Conservation (phyloP, 1,140 invertebrate genomes). For the Potamilus streckersoni region DNA sequence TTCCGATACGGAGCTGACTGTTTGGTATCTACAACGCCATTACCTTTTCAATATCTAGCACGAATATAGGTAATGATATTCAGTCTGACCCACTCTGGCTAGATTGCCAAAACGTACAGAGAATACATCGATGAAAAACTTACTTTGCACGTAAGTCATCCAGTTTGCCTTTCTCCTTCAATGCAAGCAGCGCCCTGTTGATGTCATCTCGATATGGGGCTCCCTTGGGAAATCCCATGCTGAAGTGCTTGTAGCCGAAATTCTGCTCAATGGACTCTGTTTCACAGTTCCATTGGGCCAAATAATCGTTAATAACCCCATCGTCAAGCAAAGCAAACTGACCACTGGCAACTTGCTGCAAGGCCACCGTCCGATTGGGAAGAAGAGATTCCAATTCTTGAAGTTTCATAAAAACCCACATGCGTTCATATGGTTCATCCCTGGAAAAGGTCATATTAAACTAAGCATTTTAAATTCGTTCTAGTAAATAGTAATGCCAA, state of each 20-base stretch:
- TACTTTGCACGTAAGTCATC: conserved; percentile 94
- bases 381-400: conserved; percentile 44
- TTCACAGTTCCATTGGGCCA: conserved; percentile 48
- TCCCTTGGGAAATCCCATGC: conserved; percentile 56
- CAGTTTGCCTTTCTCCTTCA: conserved; percentile 91
- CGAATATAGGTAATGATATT: not conserved
- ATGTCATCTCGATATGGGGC: conserved; percentile 92
- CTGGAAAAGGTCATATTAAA: not conserved
- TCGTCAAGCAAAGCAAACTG: conserved; percentile 50
- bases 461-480: no score
- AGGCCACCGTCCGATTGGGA: conserved; percentile 31
- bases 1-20: no score
- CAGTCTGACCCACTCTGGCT: no score
- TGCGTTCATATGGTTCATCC: conserved; percentile 51
- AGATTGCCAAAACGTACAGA: no score
- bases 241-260: conserved; percentile 53
- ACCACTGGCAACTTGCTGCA: conserved; percentile 24
- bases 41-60: not conserved
- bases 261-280: conserved; percentile 57
- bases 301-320: conserved; percentile 53
- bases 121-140: not conserved
- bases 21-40: no score
- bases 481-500: no score
- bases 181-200: conserved; percentile 89
- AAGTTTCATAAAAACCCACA: conserved; percentile 60